Conservation (phyloP, 2,113 vertebrate genomes). For the Sturnira hondurensis region DNA sequence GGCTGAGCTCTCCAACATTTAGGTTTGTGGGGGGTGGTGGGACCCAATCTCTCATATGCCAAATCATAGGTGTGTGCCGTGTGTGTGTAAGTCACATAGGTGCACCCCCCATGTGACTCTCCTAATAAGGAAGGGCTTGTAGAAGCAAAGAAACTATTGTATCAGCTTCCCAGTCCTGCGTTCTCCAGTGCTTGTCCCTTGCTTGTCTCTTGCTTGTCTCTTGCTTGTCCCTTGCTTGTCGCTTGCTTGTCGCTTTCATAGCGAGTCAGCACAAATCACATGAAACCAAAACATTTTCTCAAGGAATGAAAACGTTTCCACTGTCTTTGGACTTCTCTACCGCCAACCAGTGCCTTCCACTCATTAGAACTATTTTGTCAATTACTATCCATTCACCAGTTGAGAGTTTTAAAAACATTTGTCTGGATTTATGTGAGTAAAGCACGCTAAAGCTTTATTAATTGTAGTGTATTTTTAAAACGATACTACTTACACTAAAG, state of each 20-base stretch:
- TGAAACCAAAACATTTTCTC: constrained; percentile 3
- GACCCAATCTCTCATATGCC: not conserved
- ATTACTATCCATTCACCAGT: not conserved
- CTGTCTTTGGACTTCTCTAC: not conserved
- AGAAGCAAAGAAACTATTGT: not conserved
- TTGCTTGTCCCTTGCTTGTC: too few relatives aligned
- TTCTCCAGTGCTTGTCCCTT: not conserved
- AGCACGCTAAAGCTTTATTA: not conserved
- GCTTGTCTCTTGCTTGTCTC: too few relatives aligned
- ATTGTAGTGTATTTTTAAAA: not conserved
- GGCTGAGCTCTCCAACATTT: not conserved
- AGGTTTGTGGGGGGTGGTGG: not conserved
- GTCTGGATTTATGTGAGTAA: not conserved
- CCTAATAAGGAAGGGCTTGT: not conserved
- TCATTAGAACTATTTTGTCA: not conserved
- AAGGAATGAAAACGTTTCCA: not conserved
- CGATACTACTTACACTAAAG: not conserved
- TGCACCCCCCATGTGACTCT: not conserved
- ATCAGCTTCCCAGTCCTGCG: not conserved
- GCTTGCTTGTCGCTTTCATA: not conserved
- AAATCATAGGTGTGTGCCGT: not conserved
- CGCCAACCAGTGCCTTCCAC: not conserved
- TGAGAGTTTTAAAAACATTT: not conserved
- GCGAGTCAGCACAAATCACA: not conserved
- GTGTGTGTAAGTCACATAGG: not conserved